Conservation (phyloP, 2,888 invertebrate species). For the Arctia plantaginis region DNA sequence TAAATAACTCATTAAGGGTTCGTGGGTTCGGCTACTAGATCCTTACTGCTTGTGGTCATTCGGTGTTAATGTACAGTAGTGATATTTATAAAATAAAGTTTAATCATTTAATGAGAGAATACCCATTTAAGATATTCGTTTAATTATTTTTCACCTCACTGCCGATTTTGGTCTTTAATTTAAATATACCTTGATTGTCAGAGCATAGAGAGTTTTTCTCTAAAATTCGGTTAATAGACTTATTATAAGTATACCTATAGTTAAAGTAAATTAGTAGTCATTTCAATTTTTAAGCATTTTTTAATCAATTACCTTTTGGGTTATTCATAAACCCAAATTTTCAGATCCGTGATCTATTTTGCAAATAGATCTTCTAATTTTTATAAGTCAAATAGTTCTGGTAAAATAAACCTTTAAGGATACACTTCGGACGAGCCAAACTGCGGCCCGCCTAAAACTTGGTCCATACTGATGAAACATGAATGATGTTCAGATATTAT, state of each 20-base stretch:
- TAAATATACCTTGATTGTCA: conserved; percentile 5
- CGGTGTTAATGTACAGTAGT: not conserved
- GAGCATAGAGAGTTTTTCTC: not conserved
- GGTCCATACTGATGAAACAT: not conserved
- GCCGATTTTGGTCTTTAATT: conserved; percentile 16
- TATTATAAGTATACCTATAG: not conserved
- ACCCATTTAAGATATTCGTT: conserved; percentile 26
- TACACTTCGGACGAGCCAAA: not conserved
- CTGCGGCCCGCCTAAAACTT: not conserved
- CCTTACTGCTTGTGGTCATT: too few species aligned
- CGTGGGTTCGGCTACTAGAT: too few species aligned
- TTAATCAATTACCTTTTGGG: not conserved
- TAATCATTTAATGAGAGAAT: not conserved
- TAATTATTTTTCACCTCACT: conserved; percentile 32
- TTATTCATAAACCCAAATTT: not conserved
- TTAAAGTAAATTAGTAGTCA: not conserved
- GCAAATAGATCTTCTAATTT: not conserved
- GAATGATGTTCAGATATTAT: not conserved
- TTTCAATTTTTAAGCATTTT: not conserved
- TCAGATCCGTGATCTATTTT: not conserved
- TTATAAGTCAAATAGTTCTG: not conserved
- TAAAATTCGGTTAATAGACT: not conserved
- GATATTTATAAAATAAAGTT: not conserved
- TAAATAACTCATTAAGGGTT: too few species aligned
- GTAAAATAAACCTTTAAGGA: not conserved